These are phyloP conservation scores for Euphydryas editha DNA, from an alignment of 2,888 invertebrate genomes.

Conservation along the genomic window DNA sequence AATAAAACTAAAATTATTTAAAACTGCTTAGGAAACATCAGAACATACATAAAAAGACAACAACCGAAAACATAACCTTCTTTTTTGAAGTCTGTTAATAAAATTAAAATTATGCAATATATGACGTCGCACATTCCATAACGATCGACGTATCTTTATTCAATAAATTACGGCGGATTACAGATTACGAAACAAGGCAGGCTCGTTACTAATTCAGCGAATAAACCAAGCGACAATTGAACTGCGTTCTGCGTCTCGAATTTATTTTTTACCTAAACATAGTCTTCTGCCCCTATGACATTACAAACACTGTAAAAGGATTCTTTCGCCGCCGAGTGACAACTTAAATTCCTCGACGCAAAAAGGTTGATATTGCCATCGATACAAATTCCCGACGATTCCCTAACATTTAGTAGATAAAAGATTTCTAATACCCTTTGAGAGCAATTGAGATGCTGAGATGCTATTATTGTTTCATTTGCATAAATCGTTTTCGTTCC, in stretches of 20 bases:
- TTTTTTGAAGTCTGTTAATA: not conserved
- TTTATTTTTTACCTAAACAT: constrained; percentile 34
- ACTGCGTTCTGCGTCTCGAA: constrained; percentile 21
- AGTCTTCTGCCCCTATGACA: constrained; percentile 39
- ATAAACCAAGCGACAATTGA: constrained; percentile 36
- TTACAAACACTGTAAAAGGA: constrained; percentile 34
- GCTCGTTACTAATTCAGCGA: constrained; percentile 47
- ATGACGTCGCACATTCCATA: not conserved
- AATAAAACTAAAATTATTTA: too few relatives aligned
- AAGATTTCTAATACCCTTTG: constrained; percentile 1
- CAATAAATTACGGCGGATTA: constrained; percentile 6
- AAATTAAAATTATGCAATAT: not conserved
- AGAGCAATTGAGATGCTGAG: not conserved
- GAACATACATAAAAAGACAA: too few relatives aligned
- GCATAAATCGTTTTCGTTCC: not conserved
- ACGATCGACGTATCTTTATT: not conserved
- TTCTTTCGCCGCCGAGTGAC: constrained; percentile 23
- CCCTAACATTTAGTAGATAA: constrained; percentile 5
- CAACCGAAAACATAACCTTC: too few relatives aligned
- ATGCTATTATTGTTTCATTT: not conserved
- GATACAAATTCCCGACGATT: constrained; percentile 25
- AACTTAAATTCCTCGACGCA: constrained; percentile 25
- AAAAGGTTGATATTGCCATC: constrained; percentile 34
- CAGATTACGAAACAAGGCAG: constrained; percentile 39
- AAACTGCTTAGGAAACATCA: too few relatives aligned